Conservation (phyloP, 2,113 vertebrate species). For the Scatophagus argus region DNA sequence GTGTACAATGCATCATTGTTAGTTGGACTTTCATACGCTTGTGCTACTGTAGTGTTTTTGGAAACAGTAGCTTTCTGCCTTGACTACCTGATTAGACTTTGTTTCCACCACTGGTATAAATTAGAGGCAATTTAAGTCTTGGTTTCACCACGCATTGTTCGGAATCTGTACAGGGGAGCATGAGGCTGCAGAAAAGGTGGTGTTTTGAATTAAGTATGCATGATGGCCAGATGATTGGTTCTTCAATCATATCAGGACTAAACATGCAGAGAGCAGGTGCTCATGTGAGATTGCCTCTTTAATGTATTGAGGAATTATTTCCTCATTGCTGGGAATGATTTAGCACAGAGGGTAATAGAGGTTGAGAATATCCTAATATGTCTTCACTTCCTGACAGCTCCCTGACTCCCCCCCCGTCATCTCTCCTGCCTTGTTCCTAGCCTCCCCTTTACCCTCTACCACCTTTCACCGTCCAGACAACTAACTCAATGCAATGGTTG, state of each 20-base stretch:
- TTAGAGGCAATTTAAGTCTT: slow-evolving; percentile 50
- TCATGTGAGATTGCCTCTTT: slow-evolving; percentile 50
- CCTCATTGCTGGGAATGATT: slow-evolving; percentile 56
- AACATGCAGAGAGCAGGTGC: slow-evolving; percentile 70
- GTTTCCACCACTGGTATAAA: slow-evolving; percentile 57
- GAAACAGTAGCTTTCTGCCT: slow-evolving; percentile 71
- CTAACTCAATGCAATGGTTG: slow-evolving; percentile 69
- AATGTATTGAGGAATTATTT: slow-evolving; percentile 60
- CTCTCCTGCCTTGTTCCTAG: slow-evolving; percentile 1
- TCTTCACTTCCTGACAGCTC: slow-evolving; percentile 58
- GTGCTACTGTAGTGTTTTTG: slow-evolving; percentile 52
- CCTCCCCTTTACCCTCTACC: slow-evolving; percentile 20
- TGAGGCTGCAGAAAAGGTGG: slow-evolving; percentile 17
- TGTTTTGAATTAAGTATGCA: slow-evolving; percentile 27
- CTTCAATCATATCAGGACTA: slow-evolving; percentile 42
- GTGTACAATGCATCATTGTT: slow-evolving; percentile 62
- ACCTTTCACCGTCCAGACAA: slow-evolving; percentile 15
- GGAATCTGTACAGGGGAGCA: not conserved
- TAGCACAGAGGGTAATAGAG: slow-evolving; percentile 55
- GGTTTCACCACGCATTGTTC: slow-evolving; percentile 24
- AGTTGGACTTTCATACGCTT: slow-evolving; percentile 21
- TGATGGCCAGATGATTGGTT: slow-evolving; percentile 38
- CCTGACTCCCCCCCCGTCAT: slow-evolving; percentile 2
- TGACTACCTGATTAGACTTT: slow-evolving; percentile 68
- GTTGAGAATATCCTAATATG: slow-evolving; percentile 64